Evolutionary conservation across 2,113 vertebrate genomes (phyloP).

Genomic region (Nannospalax galili): DNA sequence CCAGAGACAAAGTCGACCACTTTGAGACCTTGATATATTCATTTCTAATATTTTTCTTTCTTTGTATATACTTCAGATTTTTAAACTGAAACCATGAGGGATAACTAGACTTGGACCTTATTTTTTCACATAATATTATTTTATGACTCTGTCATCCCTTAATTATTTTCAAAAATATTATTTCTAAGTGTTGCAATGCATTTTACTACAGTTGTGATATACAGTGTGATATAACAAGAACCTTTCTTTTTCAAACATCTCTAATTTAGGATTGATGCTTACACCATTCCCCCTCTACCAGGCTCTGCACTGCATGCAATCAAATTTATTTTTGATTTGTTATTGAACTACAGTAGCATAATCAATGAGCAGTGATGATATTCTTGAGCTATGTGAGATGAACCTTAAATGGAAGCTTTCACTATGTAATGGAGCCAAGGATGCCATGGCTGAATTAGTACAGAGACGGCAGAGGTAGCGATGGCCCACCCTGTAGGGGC

Average conservation of each 20-base stretch:
- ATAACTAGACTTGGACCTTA: not conserved
- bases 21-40: not conserved
- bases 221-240: not conserved
- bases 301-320: not conserved
- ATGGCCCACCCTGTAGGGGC: not conserved
- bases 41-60: not conserved
- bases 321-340: conserved; percentile 9
- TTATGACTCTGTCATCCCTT: not conserved
- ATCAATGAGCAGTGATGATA: not conserved
- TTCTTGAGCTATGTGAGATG: not conserved
- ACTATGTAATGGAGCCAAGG: not conserved
- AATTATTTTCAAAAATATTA: not conserved
- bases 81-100: not conserved
- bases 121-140: not conserved
- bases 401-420: not conserved
- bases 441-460: not conserved
- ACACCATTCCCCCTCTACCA: not conserved
- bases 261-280: not conserved
- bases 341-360: not conserved
- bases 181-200: not conserved
- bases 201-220: not conserved
- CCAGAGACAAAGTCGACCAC: not conserved
- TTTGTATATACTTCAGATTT: not conserved
- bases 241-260: not conserved
- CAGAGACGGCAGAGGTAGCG: not conserved